A percentile compares a stretch with the other conserved stretches of the same genome.
phyloP scores from a whole-genome alignment of 1,140 invertebrate genomes.

The Eciton burchellii region DNA sequence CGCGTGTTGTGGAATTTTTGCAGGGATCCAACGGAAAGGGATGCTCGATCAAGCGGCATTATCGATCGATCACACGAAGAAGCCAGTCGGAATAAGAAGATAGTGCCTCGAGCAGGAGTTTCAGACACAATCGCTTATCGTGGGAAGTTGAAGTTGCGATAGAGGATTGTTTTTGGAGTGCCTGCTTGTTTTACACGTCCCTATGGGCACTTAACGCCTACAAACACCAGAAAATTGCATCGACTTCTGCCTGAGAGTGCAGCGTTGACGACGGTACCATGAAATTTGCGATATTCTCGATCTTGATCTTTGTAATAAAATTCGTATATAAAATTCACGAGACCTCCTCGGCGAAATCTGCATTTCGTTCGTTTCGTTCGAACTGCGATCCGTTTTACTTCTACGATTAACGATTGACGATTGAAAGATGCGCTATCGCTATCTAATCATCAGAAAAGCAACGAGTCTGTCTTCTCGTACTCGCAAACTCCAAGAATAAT shows the following conservation, averaged over 20 bases:
- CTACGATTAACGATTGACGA: background rate
- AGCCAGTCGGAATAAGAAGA: constrained; percentile 25
- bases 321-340: constrained; percentile 2
- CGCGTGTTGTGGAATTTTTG: background rate
- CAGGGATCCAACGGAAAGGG: background rate
- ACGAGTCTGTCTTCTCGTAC: background rate
- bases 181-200: constrained; percentile 31
- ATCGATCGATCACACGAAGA: constrained; percentile 20
- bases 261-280: background rate
- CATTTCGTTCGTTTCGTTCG: background rate
- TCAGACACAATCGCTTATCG: constrained; percentile 49
- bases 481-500: background rate
- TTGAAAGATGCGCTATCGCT: background rate
- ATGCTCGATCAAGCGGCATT: background rate
- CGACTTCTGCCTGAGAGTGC: background rate
- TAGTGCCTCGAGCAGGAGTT: constrained; percentile 34
- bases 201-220: too few relatives aligned
- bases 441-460: background rate
- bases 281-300: background rate
- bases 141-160: constrained; percentile 39
- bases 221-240: background rate
- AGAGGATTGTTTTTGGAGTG: constrained; percentile 46
- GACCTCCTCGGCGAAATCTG: background rate
- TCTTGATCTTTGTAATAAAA: background rate
- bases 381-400: background rate